phyloP scores from a whole-genome alignment of 2,888 invertebrate species.

The Gymnosoma rotundatum region DNA sequence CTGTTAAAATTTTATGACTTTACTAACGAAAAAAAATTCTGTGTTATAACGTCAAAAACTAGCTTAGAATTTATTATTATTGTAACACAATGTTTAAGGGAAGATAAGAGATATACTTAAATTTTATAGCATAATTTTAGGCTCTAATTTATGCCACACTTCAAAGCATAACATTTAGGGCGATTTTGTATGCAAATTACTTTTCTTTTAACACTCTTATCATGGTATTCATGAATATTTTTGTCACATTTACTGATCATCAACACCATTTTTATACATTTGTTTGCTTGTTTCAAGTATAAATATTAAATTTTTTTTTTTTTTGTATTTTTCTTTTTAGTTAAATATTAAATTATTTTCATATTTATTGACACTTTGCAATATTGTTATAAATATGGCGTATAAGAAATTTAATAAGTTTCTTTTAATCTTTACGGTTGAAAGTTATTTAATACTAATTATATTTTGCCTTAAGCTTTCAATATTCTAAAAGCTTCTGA shows the following conservation, averaged over 20 bases:
- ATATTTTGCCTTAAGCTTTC: no score
- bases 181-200: slow-evolving; percentile 68
- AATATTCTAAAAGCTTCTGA: background rate
- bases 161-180: slow-evolving; percentile 62
- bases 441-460: no score
- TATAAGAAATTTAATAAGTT: no score
- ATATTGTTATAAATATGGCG: no score
- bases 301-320: slow-evolving; percentile 31
- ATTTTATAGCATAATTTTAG: slow-evolving; percentile 68
- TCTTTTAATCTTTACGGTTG: no score
- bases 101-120: slow-evolving; percentile 44
- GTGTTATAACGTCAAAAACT: slow-evolving; percentile 32
- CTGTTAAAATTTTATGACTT: slow-evolving; percentile 60
- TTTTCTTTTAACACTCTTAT: slow-evolving; percentile 57
- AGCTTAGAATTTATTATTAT: slow-evolving; percentile 66
- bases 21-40: slow-evolving; percentile 25
- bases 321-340: background rate
- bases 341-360: background rate
- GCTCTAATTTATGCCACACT: slow-evolving; percentile 62
- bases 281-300: background rate
- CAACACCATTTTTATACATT: slow-evolving; percentile 38
- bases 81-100: slow-evolving; percentile 13
- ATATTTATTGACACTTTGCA: background rate
- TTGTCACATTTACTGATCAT: slow-evolving; percentile 65
- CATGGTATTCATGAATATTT: slow-evolving; percentile 64